Base-by-base conservation (phyloP, 2,888 invertebrate species). In the Girardia tigrina region DNA sequence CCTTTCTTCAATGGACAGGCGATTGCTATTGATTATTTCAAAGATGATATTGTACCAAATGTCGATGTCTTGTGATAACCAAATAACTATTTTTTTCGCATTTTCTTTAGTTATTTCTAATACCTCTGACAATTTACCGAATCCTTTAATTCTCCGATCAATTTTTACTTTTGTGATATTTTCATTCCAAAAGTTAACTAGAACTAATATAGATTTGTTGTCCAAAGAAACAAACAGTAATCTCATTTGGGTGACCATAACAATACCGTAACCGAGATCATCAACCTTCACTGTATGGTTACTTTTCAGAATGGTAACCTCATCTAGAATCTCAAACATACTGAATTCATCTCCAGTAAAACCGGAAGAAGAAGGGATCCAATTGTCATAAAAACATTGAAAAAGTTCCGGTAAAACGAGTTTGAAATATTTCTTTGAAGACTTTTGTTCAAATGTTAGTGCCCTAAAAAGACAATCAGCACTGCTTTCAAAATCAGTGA, bases 61-160 rank as follows among this genome's bases (percentile, higher is more conserved):
- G n/a, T 56, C 56, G 23, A 56, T 56, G 4, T 56, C 56, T 56
- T 56, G 56, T 20, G n/a, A 4, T 56, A 56, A 56, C n/a, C 56
- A 12, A 12, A 56, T 4, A 4, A 56, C 56, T 20, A 56, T 4
- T 56, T 56, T 56, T 16, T 56, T 56, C n/a, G 56, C n/a, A 16
- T 8, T 36, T 56, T 56, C 56, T 6, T n/a, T 56, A 8, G 56
- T 8, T 8, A 56, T n/a, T 56, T 56, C 56, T 56, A 56, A 16
- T 20, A 56, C 56, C 4, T 56, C 56, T 6, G 56, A 6, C 20
- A n/a, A 20, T n/a, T 56, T 56, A 20, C 56, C 56, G n/a, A 56
- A 56, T 4, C 56, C 56, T n/a, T 56, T 56, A 56, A 56, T 56
- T 56, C n/a, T 56, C 23, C 56, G 56, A n/a, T 56, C 56, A 23